Conservation (phyloP, 2,797 vertebrate species). For the Dermochelys coriacea region DNA sequence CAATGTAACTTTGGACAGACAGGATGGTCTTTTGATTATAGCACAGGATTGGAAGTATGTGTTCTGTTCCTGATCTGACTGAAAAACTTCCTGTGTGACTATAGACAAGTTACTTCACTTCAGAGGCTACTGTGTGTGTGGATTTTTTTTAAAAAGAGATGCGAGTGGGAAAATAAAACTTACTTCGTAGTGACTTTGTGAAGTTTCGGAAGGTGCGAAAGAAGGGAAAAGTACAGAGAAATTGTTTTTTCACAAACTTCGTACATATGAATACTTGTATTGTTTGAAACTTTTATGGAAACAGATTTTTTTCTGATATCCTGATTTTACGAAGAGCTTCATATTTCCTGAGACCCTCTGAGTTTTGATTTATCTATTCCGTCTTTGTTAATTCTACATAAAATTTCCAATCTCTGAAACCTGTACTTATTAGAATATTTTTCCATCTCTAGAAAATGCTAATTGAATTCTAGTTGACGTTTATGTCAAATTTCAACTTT, state of each 20-base stretch:
- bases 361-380: neutral
- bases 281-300: neutral
- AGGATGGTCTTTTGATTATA: neutral
- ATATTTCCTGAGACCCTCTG: neutral
- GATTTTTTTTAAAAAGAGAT: neutral
- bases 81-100: neutral
- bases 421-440: neutral
- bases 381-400: accelerated
- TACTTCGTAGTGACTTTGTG: neutral
- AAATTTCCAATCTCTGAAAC: too few species aligned
- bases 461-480: neutral
- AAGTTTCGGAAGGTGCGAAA: neutral
- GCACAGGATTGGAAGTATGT: neutral
- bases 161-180: neutral
- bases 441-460: neutral
- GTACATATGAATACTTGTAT: neutral
- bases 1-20: accelerated
- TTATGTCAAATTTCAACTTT: neutral
- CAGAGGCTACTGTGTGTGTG: neutral
- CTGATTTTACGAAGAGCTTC: neutral
- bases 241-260: neutral
- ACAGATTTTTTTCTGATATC: accelerated
- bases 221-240: neutral
- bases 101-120: neutral
- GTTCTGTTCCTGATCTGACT: neutral